phyloP scores from a whole-genome alignment of 2,113 vertebrate species.

The Neotragus moschatus region DNA sequence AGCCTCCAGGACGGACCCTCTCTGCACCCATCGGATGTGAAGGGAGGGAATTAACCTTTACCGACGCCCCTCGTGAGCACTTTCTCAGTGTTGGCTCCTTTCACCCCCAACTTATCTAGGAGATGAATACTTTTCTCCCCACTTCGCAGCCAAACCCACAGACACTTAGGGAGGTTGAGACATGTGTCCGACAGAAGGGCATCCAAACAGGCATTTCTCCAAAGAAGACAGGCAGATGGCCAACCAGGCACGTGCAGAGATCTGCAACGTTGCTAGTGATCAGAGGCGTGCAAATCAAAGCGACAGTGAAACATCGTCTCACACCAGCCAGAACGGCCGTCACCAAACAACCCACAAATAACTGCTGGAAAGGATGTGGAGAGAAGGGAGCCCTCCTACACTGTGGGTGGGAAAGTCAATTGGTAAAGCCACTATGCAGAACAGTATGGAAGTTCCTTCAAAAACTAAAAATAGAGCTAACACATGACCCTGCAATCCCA shows the following conservation, averaged over 20 bases:
- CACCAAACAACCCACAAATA: fast-evolving
- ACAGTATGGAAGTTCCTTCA: neutral
- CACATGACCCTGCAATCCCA: neutral
- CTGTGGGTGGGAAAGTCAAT: fast-evolving
- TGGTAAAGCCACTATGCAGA: neutral
- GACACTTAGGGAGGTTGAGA: neutral
- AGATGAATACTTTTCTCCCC: neutral
- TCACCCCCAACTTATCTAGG: neutral
- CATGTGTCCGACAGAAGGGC: neutral
- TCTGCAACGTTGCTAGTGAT: fast-evolving
- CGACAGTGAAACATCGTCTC: neutral
- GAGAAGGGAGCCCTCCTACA: neutral
- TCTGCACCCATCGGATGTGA: neutral
- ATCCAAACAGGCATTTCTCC: neutral
- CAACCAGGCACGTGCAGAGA: neutral
- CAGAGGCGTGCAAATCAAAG: neutral
- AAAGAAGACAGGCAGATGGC: neutral
- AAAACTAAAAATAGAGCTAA: neutral
- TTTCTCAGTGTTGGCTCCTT: neutral
- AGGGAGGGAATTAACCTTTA: neutral
- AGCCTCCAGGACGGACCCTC: fast-evolving
- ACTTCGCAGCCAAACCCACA: neutral
- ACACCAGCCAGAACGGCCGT: neutral
- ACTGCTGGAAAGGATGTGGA: fast-evolving
- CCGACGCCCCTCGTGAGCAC: neutral